phyloP scores from a whole-genome alignment of 1,140 invertebrate species.

The Aphelenchoides fujianensis region DNA sequence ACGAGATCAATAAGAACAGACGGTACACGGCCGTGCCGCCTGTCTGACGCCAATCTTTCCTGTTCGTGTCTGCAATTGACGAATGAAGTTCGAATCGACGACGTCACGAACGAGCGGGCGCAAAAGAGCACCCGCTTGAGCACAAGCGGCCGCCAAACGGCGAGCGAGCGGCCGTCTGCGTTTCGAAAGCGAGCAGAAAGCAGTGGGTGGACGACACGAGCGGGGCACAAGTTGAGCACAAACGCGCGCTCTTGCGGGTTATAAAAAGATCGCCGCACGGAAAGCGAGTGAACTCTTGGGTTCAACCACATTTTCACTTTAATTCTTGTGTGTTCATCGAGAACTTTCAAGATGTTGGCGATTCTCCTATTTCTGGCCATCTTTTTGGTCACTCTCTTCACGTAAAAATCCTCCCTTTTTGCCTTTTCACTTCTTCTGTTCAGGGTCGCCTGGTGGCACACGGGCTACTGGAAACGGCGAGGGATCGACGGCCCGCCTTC shows the following conservation, averaged over 20 bases:
- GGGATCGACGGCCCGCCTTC: conserved; percentile 62
- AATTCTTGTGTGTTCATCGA: neutral
- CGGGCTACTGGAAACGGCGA: conserved; percentile 52
- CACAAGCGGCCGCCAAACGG: no score
- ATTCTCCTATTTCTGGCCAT: neutral
- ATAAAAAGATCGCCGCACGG: neutral
- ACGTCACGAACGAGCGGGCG: no score
- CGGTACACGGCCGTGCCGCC: no score
- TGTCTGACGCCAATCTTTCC: no score
- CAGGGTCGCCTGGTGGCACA: conserved; percentile 30
- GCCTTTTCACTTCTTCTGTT: no score
- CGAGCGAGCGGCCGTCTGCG: no score
- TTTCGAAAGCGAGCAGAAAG: no score
- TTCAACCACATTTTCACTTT: neutral
- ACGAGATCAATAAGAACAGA: no score
- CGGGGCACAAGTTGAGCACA: neutral
- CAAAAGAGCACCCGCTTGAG: no score
- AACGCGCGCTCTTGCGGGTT: neutral
- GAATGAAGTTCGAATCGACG: no score
- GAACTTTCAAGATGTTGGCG: no score
- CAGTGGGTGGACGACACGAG: neutral
- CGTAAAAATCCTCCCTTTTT: conserved; percentile 2
- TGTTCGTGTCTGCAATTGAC: no score
- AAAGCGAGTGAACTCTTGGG: neutral
- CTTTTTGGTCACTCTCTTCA: neutral